phyloP scores from a whole-genome alignment of 2,113 vertebrate species.

The Probosciger aterrimus region DNA sequence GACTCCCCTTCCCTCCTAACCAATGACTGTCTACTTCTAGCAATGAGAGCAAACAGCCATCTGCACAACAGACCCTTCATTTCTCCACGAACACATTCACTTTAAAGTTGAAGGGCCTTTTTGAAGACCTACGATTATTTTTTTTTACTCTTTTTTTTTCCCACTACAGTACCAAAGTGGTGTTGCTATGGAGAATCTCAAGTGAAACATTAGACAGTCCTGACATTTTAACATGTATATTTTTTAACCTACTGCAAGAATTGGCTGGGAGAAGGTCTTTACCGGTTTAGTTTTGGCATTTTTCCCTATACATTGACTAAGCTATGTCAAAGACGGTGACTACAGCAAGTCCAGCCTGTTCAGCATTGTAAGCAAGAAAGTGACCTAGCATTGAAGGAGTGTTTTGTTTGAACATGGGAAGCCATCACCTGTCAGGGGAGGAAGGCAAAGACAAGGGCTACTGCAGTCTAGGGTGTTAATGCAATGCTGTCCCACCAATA shows the following conservation, averaged over 20 bases:
- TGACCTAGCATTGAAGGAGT: background rate
- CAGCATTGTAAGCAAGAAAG: background rate
- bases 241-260: background rate
- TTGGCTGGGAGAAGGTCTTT: background rate
- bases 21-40: background rate
- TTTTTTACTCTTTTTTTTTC: background rate
- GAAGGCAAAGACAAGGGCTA: background rate
- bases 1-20: background rate
- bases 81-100: background rate
- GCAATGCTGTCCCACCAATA: background rate
- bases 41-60: background rate
- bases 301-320: background rate
- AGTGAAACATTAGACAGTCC: background rate
- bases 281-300: background rate
- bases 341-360: background rate
- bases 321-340: background rate
- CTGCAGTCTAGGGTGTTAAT: background rate
- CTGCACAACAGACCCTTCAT: background rate
- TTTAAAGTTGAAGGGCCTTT: conserved; percentile 40
- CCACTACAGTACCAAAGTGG: background rate
- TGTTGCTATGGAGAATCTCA: conserved; percentile 36
- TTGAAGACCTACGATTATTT: background rate
- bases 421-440: background rate
- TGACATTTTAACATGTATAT: background rate
- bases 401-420: background rate